A percentile compares a stretch with the other conserved stretches of the same genome.
Conservation (phyloP, 2,113 vertebrate species). For the Psittacula cyanocephala region DNA sequence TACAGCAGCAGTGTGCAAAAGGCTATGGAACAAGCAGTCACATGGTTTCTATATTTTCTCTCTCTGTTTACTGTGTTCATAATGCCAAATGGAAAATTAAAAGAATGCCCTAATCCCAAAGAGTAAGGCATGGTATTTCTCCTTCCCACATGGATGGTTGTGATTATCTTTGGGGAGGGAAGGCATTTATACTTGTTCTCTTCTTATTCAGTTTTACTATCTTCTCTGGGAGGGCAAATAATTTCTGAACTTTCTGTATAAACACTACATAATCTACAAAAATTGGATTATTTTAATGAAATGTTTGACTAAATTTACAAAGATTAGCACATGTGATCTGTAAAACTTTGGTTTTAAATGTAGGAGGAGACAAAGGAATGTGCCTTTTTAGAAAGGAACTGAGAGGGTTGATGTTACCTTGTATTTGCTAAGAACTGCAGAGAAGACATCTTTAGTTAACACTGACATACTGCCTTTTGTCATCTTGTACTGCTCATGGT, state of each 20-base stretch:
- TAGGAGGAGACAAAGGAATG: background rate
- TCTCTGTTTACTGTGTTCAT: constrained; percentile 61
- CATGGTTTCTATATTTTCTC: constrained; percentile 70
- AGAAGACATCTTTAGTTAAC: constrained; percentile 74
- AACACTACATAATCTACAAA: background rate
- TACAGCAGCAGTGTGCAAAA: constrained; percentile 6
- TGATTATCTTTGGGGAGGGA: background rate
- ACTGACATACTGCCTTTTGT: constrained; percentile 78
- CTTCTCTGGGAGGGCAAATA: background rate
- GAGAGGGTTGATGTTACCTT: constrained; percentile 8
- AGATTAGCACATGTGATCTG: background rate
- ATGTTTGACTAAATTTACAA: background rate
- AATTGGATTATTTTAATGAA: background rate
- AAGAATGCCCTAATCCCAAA: constrained; percentile 61
- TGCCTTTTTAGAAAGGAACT: background rate
- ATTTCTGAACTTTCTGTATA: background rate
- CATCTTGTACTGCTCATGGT: constrained; percentile 74
- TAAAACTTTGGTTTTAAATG: background rate
- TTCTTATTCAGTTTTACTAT: background rate
- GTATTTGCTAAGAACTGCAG: constrained; percentile 72
- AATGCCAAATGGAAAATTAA: constrained; percentile 54
- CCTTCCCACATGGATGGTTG: constrained; percentile 27
- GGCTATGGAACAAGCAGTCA: constrained; percentile 70
- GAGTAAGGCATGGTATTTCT: constrained; percentile 51
- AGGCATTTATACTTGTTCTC: background rate